phyloP scores from a whole-genome alignment of 2,797 vertebrate genomes.

The Falco berigora region DNA sequence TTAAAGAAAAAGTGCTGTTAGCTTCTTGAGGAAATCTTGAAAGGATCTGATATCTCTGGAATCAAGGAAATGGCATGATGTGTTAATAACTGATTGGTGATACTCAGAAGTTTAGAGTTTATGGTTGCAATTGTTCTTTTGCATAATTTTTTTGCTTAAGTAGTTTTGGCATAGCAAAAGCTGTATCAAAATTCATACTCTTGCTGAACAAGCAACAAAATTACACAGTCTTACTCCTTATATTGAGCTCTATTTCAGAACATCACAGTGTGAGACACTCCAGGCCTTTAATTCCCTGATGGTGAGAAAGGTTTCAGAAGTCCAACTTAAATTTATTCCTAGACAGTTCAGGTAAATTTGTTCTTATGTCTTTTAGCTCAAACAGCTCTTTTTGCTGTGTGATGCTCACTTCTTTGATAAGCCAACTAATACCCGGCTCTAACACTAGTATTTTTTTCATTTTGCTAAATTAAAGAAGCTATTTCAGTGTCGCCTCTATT shows the following conservation, averaged over 20 bases:
- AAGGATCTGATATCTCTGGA: not conserved
- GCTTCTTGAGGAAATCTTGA: not conserved
- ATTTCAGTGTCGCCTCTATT: not conserved
- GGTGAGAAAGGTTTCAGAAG: not conserved
- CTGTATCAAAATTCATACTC: not conserved
- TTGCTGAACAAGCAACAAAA: not conserved
- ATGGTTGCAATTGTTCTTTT: not conserved
- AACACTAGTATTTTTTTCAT: not conserved
- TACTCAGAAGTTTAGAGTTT: not conserved
- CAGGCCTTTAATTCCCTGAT: not conserved
- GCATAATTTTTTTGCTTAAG: not conserved
- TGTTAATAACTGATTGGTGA: not conserved
- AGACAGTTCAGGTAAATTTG: not conserved
- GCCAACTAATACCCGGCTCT: not conserved
- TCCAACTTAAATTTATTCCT: not conserved
- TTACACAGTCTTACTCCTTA: not conserved
- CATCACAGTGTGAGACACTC: not conserved
- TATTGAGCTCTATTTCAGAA: not conserved
- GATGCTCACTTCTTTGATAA: not conserved
- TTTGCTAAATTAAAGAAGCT: not conserved
- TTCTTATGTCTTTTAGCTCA: not conserved
- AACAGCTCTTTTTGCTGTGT: not conserved
- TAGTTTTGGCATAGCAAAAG: not conserved
- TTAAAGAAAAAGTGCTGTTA: not conserved
- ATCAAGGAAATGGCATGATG: not conserved